A percentile compares a stretch with the other conserved stretches of the same genome.
phyloP scores from a whole-genome alignment of 1,140 invertebrate genomes.

The Agrypnia vestita region DNA sequence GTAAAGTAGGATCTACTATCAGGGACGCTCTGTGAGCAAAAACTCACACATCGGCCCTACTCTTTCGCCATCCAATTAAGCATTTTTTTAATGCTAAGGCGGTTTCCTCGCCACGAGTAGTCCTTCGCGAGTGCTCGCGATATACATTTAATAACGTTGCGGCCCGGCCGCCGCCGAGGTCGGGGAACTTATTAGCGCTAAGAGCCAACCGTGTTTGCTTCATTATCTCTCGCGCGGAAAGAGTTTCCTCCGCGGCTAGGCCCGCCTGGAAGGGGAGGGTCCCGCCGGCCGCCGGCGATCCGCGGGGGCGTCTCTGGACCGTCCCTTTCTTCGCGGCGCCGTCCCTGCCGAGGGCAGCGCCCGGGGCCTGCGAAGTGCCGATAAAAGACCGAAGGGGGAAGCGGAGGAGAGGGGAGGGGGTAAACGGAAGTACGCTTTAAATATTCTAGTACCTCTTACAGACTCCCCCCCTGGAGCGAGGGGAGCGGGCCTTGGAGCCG shows the following conservation, averaged over 20 bases:
- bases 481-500: too few species aligned
- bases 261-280: background rate
- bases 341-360: too few species aligned
- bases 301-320: background rate
- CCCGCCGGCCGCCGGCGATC: background rate
- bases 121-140: too few species aligned
- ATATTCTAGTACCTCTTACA: background rate
- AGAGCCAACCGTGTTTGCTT: conserved; percentile 15
- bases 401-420: background rate
- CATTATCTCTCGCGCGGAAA: conserved; percentile 6
- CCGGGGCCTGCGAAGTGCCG: background rate
- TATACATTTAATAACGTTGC: too few species aligned
- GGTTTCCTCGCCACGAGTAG: too few species aligned
- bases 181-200: background rate
- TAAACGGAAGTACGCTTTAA: conserved; percentile 4
- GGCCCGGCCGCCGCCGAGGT: background rate
- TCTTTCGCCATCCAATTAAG: too few species aligned
- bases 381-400: background rate
- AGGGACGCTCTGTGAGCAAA: too few species aligned
- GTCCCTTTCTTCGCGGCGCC: background rate
- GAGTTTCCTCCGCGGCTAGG: background rate
- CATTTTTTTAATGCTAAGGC: too few species aligned
- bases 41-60: too few species aligned
- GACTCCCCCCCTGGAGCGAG: background rate
- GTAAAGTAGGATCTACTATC: too few species aligned